Evolutionary conservation across 2,113 vertebrate genomes (phyloP).

Genomic region (Xenopus laevis): DNA sequence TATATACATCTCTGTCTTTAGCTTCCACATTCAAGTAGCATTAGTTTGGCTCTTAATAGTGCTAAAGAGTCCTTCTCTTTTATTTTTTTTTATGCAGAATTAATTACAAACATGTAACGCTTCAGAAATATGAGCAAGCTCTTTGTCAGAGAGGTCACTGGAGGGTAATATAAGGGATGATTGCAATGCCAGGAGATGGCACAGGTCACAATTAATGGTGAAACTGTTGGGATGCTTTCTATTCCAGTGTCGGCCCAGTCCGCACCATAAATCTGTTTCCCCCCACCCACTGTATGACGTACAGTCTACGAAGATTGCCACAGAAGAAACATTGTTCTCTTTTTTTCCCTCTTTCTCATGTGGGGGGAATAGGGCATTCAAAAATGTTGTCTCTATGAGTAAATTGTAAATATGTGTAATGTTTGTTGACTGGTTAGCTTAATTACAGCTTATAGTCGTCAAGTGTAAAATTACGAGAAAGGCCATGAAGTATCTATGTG

Average conservation of each 20-base stretch:
- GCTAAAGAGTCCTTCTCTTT: too few relatives aligned
- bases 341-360: conserved; percentile 14
- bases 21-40: too few relatives aligned
- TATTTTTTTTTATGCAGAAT: too few relatives aligned
- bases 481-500: too few relatives aligned
- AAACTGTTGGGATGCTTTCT: conserved; percentile 13
- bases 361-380: conserved; percentile 6
- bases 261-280: background rate
- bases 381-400: background rate
- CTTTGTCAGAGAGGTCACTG: conserved; percentile 25
- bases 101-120: too few relatives aligned
- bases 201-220: conserved; percentile 21
- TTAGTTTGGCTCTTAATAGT: too few relatives aligned
- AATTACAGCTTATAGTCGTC: too few relatives aligned
- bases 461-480: too few relatives aligned
- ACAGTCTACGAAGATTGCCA: background rate
- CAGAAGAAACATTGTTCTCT: conserved; percentile 28
- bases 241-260: background rate
- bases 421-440: too few relatives aligned
- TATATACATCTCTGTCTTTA: too few relatives aligned
- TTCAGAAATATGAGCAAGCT: conserved; percentile 12
- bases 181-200: conserved; percentile 13
- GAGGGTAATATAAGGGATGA: conserved; percentile 29
- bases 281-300: conserved; percentile 11
- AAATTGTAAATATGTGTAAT: too few relatives aligned